A percentile compares a stretch with the other conserved stretches of the same genome.
Evolutionary conservation across 2,888 invertebrate species (phyloP).

Genomic region (Hedya salicella): DNA sequence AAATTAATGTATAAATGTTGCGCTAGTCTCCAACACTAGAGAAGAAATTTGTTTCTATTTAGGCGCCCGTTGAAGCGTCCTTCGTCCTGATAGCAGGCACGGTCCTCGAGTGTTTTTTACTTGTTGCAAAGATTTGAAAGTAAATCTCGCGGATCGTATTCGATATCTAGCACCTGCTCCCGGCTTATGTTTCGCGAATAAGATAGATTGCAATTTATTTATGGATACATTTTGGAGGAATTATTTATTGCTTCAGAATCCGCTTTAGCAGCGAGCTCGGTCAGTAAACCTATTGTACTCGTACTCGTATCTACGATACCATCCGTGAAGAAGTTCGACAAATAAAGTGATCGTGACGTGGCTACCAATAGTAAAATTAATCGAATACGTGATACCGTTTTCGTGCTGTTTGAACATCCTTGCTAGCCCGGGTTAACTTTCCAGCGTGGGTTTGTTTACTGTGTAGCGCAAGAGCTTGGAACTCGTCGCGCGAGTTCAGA

Average conservation of each 20-base stretch:
- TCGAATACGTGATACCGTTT: constrained; percentile 27
- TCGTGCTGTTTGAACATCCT: constrained; percentile 10
- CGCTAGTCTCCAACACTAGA: neutral
- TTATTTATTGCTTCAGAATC: constrained; percentile 23
- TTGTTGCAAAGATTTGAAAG: constrained; percentile 11
- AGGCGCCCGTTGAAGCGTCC: neutral
- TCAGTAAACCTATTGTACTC: constrained; percentile 25
- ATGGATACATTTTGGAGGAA: constrained; percentile 18
- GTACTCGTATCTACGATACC: constrained; percentile 1
- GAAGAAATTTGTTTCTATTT: neutral
- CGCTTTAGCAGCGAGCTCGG: constrained; percentile 4
- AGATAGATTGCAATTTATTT: constrained; percentile 52
- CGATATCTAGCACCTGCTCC: constrained; percentile 52
- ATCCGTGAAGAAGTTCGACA: constrained; percentile 10
- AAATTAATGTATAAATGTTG: no score
- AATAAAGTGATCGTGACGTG: constrained; percentile 23
- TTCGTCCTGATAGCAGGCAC: constrained; percentile 29
- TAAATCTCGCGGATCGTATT: neutral
- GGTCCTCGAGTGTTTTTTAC: constrained; percentile 50
- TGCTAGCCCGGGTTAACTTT: constrained; percentile 32
- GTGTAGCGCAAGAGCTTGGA: constrained; percentile 57
- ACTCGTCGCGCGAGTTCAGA: constrained; percentile 75
- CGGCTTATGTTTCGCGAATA: constrained; percentile 46
- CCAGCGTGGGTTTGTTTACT: constrained; percentile 72
- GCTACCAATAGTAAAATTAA: constrained; percentile 20